Conservation (phyloP, 2,797 vertebrate species). For the Galago senegalensis region DNA sequence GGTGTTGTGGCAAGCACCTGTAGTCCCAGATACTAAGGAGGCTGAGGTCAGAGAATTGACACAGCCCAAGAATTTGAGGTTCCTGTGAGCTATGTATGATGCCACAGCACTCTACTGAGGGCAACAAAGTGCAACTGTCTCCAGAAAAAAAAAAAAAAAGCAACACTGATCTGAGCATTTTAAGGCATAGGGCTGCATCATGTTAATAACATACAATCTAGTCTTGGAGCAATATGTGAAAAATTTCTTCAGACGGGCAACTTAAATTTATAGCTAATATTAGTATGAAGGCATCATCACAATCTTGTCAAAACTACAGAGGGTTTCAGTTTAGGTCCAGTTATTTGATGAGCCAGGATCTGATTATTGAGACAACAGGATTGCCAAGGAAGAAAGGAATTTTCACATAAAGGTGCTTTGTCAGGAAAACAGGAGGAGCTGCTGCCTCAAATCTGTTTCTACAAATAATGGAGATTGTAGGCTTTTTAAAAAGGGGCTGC, state of each 20-base stretch:
- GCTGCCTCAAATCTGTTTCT: not conserved
- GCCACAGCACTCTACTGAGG: too few species aligned
- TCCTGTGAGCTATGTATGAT: too few species aligned
- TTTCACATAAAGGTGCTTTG: not conserved
- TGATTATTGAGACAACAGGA: not conserved
- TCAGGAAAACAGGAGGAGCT: not conserved
- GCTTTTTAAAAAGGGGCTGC: not conserved
- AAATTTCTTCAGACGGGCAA: not conserved
- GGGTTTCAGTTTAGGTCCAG: not conserved
- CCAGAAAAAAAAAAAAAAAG: not conserved
- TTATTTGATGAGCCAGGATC: not conserved
- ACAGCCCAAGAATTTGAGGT: too few species aligned
- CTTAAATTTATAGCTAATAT: slow-evolving; percentile 9
- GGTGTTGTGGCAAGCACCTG: too few species aligned
- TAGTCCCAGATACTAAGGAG: too few species aligned
- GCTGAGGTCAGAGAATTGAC: too few species aligned
- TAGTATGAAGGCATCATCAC: not conserved
- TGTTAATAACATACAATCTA: not conserved
- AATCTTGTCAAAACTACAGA: not conserved
- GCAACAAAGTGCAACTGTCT: too few species aligned
- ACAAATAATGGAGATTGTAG: not conserved
- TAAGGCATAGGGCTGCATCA: not conserved
- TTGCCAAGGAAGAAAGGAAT: not conserved
- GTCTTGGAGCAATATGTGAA: not conserved
- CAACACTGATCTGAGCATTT: not conserved